A percentile compares a stretch with the other conserved stretches of the same genome.
Conservation (phyloP, 2,797 vertebrate genomes). For the Leptodactylus fallax region DNA sequence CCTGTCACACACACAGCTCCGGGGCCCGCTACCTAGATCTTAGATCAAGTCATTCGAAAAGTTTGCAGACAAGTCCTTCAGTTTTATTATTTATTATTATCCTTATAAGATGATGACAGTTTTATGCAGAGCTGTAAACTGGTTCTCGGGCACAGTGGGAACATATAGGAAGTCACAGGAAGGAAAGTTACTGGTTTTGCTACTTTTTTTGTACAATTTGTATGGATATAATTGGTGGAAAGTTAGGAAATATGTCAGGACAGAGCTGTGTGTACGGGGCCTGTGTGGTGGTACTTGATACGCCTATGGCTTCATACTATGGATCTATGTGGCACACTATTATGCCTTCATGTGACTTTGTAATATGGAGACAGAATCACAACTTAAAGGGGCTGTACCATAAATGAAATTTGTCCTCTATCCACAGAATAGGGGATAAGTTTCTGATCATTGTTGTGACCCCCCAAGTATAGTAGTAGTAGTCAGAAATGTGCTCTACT, state of each 20-base stretch:
- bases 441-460: too few relatives aligned
- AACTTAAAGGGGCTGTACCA: too few relatives aligned
- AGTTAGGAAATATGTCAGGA: background rate
- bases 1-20: conserved; percentile 43
- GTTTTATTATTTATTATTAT: conserved; percentile 40
- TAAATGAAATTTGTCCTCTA: background rate
- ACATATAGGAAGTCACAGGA: conserved; percentile 1
- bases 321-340: too few relatives aligned
- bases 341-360: too few relatives aligned
- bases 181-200: background rate
- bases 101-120: conserved; percentile 6
- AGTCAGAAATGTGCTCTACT: too few relatives aligned
- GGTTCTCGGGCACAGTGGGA: conserved; percentile 8
- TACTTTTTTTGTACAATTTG: background rate
- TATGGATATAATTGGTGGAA: background rate
- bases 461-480: too few relatives aligned
- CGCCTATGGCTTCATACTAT: too few relatives aligned
- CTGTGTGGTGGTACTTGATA: background rate
- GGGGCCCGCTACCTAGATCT: conserved; percentile 20
- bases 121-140: conserved; percentile 3
- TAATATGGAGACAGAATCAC: too few relatives aligned
- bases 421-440: too few relatives aligned
- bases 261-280: too few relatives aligned
- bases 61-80: conserved; percentile 35
- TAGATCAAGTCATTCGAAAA: conserved; percentile 41